Conservation (phyloP, 2,113 vertebrate genomes). For the Bettongia penicillata region DNA sequence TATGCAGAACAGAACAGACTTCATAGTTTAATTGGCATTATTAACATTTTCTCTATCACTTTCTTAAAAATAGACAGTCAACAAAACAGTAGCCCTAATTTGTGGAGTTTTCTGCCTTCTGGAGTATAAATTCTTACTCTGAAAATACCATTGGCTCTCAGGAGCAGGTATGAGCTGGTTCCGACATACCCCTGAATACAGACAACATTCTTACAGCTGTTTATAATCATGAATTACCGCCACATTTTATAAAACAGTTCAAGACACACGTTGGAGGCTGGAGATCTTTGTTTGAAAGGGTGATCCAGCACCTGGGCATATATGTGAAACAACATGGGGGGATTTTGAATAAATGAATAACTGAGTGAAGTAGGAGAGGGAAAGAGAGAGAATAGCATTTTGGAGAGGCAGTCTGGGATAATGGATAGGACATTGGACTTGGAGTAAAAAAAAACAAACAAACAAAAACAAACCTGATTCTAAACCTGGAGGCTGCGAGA, state of each 20-base stretch:
- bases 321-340: no score
- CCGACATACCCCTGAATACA: not conserved
- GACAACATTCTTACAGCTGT: no score
- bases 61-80: not conserved
- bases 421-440: not conserved
- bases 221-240: not conserved
- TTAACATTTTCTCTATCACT: not conserved
- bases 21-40: not conserved
- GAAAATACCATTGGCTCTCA: not conserved
- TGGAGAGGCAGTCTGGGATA: not conserved
- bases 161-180: not conserved
- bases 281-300: no score
- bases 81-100: not conserved
- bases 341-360: no score
- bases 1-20: not conserved
- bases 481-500: no score
- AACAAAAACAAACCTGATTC: not conserved
- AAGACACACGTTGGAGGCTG: no score
- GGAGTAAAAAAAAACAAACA: not conserved
- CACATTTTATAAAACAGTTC: no score
- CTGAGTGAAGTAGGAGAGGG: no score
- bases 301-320: no score
- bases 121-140: not conserved
- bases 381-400: not conserved
- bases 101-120: not conserved